Base-by-base conservation (phyloP, 2,113 vertebrate genomes). In the Chaetodon trifascialis region DNA sequence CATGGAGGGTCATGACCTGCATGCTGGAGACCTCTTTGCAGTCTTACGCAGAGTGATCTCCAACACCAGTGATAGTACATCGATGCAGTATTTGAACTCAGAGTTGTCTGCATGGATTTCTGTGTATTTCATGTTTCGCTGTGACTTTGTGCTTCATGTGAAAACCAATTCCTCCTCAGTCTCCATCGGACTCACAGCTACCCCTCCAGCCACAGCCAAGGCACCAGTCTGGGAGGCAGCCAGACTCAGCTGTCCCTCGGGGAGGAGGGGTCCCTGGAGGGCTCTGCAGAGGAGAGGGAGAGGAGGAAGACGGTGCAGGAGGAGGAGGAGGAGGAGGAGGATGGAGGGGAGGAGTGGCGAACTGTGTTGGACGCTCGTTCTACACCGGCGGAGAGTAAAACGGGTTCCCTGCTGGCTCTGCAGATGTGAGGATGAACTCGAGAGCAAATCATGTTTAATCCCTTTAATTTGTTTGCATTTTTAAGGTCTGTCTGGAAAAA, bases 201-300 rank as follows among this genome's bases (percentile, higher is more conserved):
- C 79, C 83, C 83, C 4, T 85, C 94, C 75, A 84, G 84, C 74
- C 71, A 69, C 92, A 4, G 85, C 15, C 19, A 86, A 75, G 88
- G 78, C 66, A 84, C 86, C 87, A 87, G 88, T 73, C 71, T 90
- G 82, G 85, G 93, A 52, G 88, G 93, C 14, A 93, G 90, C n/a
- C 71, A 75, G 86, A 70, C 90, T 0, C 93, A 95, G 83, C 90
- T 90, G 47, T 82, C 73, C 17, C 44, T 83, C 11, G 86, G 63
- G 5, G 94, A 92, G 58, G 88, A 89, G 2, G 78, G 79, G 2
- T 93, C 91, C 0, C 54, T 78, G 55, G 84, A 90, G 70, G 76
- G 63, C 15, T 83, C 79, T 0, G 10, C 46, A 0, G 81, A 88
- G 71, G 89, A 90, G 51, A 21, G 7, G 0, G 63, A 72, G 40